These are phyloP conservation scores for Entomyzon cyanotis DNA, from an alignment of 2,113 vertebrate genomes.

Conservation along the genomic window DNA sequence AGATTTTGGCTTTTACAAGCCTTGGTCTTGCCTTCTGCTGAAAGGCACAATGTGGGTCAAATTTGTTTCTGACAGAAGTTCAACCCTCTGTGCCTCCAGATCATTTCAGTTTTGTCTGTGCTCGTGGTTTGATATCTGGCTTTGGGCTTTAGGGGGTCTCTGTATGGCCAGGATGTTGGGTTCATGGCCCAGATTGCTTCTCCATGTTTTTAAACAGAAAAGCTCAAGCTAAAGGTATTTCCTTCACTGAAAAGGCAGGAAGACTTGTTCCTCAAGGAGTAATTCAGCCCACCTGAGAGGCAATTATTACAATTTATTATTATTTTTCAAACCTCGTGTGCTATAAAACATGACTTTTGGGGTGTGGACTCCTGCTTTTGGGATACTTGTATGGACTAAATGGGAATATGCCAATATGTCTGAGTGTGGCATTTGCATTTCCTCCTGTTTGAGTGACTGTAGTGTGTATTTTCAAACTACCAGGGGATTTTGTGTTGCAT, in stretches of 20 bases:
- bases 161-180: background rate
- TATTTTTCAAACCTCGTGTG: background rate
- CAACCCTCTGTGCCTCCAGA: background rate
- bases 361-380: background rate
- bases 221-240: background rate
- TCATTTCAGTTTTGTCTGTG: background rate
- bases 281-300: background rate
- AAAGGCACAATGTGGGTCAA: background rate
- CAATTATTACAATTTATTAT: background rate
- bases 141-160: background rate
- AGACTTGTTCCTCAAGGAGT: background rate
- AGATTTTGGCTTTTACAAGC: background rate
- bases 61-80: background rate
- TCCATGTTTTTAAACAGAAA: background rate
- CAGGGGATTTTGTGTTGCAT: slow-evolving; percentile 15
- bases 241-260: background rate
- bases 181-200: background rate
- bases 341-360: background rate
- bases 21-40: background rate
- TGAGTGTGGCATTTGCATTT: background rate
- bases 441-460: background rate
- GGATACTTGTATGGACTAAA: background rate
- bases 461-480: background rate
- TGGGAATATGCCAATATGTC: background rate
- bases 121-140: background rate